A percentile compares a stretch with the other conserved stretches of the same genome.
Evolutionary conservation across 2,797 vertebrate species (phyloP).

Genomic region (Numenius phaeopus): DNA sequence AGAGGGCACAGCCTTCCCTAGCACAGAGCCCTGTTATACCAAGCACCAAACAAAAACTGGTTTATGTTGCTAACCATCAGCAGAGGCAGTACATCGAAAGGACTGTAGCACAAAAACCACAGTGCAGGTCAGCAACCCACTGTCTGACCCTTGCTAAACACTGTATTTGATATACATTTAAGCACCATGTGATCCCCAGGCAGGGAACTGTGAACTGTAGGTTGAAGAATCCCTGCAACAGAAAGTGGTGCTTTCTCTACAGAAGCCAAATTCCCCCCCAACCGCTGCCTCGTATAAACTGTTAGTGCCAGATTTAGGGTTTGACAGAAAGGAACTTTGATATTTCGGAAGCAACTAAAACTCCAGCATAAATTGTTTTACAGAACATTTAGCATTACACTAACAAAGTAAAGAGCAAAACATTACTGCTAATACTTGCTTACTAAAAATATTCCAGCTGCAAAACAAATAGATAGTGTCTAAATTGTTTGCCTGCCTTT

Average conservation of each 20-base stretch:
- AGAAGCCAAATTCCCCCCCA: neutral
- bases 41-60: neutral
- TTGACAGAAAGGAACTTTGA: neutral
- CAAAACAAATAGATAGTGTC: neutral
- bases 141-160: neutral
- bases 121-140: neutral
- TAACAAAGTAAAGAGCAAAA: neutral
- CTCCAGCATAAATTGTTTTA: neutral
- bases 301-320: neutral
- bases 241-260: accelerated
- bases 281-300: neutral
- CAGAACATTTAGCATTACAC: neutral
- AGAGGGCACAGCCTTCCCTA: neutral
- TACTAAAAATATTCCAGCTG: neutral
- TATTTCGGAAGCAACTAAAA: neutral
- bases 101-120: neutral
- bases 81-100: neutral
- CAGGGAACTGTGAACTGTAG: neutral
- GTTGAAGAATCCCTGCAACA: neutral
- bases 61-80: neutral
- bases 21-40: neutral
- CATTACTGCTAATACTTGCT: neutral
- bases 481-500: neutral
- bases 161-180: accelerated
- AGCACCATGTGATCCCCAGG: accelerated